Base-by-base conservation (phyloP, 2,113 vertebrate species). In the Seriola dumerili region DNA sequence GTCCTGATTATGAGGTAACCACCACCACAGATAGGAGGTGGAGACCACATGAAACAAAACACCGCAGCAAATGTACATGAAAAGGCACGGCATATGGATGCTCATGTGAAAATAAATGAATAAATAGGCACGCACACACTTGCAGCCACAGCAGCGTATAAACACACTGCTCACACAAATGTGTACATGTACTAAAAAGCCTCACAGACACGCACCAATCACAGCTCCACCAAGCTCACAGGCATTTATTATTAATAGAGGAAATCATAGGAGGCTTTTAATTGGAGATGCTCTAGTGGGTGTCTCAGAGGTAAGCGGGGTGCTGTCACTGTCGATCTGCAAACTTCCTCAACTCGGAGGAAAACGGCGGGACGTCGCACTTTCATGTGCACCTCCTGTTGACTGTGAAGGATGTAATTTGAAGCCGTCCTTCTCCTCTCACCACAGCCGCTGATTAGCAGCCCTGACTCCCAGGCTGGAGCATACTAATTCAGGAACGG, bases 231-330 rank as follows among this genome's bases (percentile, higher is more conserved):
- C 48, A 23, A 89, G 85, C 90, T 71, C 86, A 75, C 64, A 69
- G 82, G 66, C 90, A 95, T 95, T 91, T 93, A 94, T 95, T 95
- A 95, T 94, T 95, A 94, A 95, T 92, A 89, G 89, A 90, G 88
- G 90, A 92, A 93, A 93, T 94, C 92, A 93, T 87, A 86, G 90
- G 89, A 92, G 86, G 86, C 85, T 91, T 91, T 92, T 95, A 95
- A 95, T 95, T 95, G 94, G 93, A 93, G 92, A 91, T 75, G 88
- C 79, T 91, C 91, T 83, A 52, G 82, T 89, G 52, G 61, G 81
- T 87, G 92, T 93, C 93, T 94, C 86, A 71, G 83, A 94, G 88
- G 92, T 91, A 92, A 91, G 91, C 83, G 80, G 86, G 92, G 87
- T 81, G 89, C 93, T 94, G 94, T 95, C 92, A 94, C 83, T 89